phyloP scores from a whole-genome alignment of 2,113 vertebrate genomes.

The Anolis sagrei region DNA sequence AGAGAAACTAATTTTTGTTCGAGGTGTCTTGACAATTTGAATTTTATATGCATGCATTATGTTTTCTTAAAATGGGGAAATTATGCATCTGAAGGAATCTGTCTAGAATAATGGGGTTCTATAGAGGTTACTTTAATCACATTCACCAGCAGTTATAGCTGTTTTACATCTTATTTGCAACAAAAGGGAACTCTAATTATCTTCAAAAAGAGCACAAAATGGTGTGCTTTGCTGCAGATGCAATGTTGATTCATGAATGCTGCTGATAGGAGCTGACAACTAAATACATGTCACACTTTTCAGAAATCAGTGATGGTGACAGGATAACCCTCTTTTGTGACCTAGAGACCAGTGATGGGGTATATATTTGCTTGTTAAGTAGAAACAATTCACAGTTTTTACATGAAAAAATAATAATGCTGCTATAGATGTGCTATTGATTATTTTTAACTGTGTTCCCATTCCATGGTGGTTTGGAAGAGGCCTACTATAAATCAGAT shows the following conservation, averaged over 20 bases:
- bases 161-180: conserved; percentile 95
- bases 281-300: conserved; percentile 87
- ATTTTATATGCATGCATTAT: conserved; percentile 90
- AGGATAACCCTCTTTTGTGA: conserved; percentile 86
- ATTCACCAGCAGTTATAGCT: conserved; percentile 92
- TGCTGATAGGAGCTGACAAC: conserved; percentile 93
- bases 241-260: conserved; percentile 88
- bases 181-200: conserved; percentile 94
- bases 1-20: conserved; percentile 88
- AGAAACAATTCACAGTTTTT: conserved; percentile 82
- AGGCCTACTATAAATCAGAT: conserved; percentile 52
- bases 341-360: conserved; percentile 77
- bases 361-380: conserved; percentile 84
- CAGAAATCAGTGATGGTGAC: conserved; percentile 83
- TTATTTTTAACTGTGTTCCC: conserved; percentile 70
- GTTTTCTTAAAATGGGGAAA: conserved; percentile 89
- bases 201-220: conserved; percentile 89
- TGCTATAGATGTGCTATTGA: conserved; percentile 64
- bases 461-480: conserved; percentile 59
- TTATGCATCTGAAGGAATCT: conserved; percentile 90
- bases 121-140: conserved; percentile 97
- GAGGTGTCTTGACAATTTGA: conserved; percentile 86
- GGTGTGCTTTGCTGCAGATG: conserved; percentile 87
- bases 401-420: conserved; percentile 74
- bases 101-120: conserved; percentile 94